phyloP scores from a whole-genome alignment of 1,140 invertebrate species.

The Panagrolaimus sp. region DNA sequence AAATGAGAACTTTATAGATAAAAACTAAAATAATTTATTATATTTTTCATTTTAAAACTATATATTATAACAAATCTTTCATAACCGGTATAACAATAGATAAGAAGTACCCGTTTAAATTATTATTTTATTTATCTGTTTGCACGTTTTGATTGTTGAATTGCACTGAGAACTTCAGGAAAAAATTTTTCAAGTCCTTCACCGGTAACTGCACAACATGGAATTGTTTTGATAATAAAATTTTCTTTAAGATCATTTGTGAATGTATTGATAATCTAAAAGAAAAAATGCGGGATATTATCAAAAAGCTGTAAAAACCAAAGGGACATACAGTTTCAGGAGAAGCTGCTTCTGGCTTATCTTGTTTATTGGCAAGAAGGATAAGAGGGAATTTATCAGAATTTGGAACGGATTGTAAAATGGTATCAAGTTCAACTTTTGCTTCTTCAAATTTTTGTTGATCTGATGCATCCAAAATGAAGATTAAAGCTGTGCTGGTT shows the following conservation, averaged over 20 bases:
- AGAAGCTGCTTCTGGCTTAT: conserved; percentile 78
- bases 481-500: conserved; percentile 66
- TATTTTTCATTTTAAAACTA: too few species aligned
- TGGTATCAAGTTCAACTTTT: conserved; percentile 61
- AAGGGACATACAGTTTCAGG: conserved; percentile 79
- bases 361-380: conserved; percentile 66
- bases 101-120: too few species aligned
- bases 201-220: conserved; percentile 88
- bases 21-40: too few species aligned
- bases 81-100: too few species aligned
- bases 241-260: conserved; percentile 62
- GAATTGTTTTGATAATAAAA: conserved; percentile 77
- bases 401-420: conserved; percentile 61
- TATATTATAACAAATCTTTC: too few species aligned
- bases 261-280: conserved; percentile 18
- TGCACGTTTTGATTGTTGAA: background rate
- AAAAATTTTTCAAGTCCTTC: conserved; percentile 89
- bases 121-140: too few species aligned
- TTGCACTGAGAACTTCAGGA: conserved; percentile 1
- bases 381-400: conserved; percentile 62
- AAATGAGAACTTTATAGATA: too few species aligned
- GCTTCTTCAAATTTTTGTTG: conserved; percentile 62
- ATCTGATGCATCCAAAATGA: conserved; percentile 64
- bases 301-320: conserved; percentile 62
- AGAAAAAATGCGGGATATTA: background rate